Evolutionary conservation across 35 echinoderm and acorn worm species (phyloP), one percentile per base, ranked within the genome.

Genomic region (Lytechinus variegatus): DNA sequence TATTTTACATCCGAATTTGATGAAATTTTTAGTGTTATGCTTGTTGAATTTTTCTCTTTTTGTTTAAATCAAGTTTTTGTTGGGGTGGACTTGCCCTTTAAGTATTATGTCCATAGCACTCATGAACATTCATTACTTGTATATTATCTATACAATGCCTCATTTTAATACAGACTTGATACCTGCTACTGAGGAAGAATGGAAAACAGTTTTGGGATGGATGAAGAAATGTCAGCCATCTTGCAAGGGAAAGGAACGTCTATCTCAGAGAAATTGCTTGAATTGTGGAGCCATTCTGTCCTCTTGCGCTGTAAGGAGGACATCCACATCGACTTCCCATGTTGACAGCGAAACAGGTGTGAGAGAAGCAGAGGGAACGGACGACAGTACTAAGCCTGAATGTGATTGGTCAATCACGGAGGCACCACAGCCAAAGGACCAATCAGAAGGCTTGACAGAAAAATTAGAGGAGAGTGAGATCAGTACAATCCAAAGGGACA

Each of bases 361-460:
- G 66, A 16, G 24, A 24, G 66, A 79, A 19, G n/a, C 14, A 4
- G 66, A 79, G 66, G 19, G 8, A 79, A 79, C 66, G 8, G 66
- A 79, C 19, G 66, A 79, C 0, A 28, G 27, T 28, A 93, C 54
- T 16, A 53, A 54, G 27, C 92, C 92, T 0, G 92, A 93, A 93
- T 93, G 92, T 54, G 92, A 93, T 27, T 93, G 92, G 92, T 90
- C 88, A 90, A 54, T 90, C 52, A 44, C 14, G 88, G 88, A 44
- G 14, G 10, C 88, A 54, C 52, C 88, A 28, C 3, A 90, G 29
- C 88, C 28, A 90, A 52, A 44, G 1, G 6, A 52, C 88, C 88
- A 90, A 90, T 90, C 88, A 54, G 88, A 24, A 24, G n/a, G 21
- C 66, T 79, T 79, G 66, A 24, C 66, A 79, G 66, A 79, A 24